Evolutionary conservation across 2,113 vertebrate genomes (phyloP), one percentile per base, ranked within the genome.

Genomic region (Otocyon megalotis): DNA sequence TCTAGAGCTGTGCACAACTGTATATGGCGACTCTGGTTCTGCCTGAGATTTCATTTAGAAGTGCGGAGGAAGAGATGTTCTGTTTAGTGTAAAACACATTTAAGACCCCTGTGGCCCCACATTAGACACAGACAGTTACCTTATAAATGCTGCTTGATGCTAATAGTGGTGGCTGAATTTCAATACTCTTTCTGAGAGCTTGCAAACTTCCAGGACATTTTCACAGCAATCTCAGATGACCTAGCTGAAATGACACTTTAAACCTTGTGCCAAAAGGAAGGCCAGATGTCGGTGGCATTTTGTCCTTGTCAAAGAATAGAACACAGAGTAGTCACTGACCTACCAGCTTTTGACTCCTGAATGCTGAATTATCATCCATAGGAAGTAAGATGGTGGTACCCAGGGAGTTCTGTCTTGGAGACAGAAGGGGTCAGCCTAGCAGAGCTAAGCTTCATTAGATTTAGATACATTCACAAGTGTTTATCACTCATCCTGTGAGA

Each of bases 221-320:
- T 94, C 71, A 84, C 4, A 60, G 81, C 74, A 71, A 85, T 72
- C 43, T 90, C 69, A 4, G 67, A 80, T 58, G 81, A 92, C 32
- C 63, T 32, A 43, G 13, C 35, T 80, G 5, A 91, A 91, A 87
- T 53, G 17, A 90, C 97, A 92, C 62, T 69, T 90, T 30, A 79
- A 91, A 89, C n/a, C 28, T 30, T n/a, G 62, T 8, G 50, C 48
- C 26, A 43, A 56, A 89, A 94, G 88, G 22, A 88, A 94, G 56
- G 56, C 8, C 28, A n/a, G 24, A 48, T 28, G 11, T 37, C 32
- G 24, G 24, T 8, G 69, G 71, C 65, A 43, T 58, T 43, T 83
- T 87, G 4, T 90, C 82, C 77, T 94, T 54, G n/a, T 62, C n/a
- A 60, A 93, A 97, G 30, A 93, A 26, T 24, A 50, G 26, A 86